A percentile compares a stretch with the other conserved stretches of the same genome.
These are phyloP conservation scores for Doryteuthis pealeii DNA, from an alignment of 1,140 invertebrate species.

Conservation along the genomic window DNA sequence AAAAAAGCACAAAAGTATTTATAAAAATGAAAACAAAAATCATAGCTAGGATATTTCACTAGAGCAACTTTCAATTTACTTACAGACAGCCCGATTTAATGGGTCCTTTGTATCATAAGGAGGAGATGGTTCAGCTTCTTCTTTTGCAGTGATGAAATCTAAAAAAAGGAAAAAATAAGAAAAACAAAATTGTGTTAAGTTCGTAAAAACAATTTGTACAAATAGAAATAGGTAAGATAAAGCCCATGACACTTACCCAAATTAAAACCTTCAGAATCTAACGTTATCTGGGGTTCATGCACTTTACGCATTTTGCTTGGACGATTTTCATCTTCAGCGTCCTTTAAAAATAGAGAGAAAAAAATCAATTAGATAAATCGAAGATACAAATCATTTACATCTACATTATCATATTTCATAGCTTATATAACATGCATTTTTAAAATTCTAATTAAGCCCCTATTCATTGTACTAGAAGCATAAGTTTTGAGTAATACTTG, in stretches of 20 bases:
- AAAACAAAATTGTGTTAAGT: neutral
- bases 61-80: too few relatives aligned
- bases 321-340: slow-evolving; percentile 34
- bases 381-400: too few relatives aligned
- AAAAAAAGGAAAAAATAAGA: slow-evolving; percentile 18
- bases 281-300: slow-evolving; percentile 49
- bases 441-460: too few relatives aligned
- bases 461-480: too few relatives aligned
- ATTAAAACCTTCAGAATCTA: slow-evolving; percentile 52
- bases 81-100: slow-evolving; percentile 56
- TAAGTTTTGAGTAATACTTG: too few relatives aligned
- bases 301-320: slow-evolving; percentile 48
- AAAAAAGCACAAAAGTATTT: too few relatives aligned
- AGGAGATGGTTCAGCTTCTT: slow-evolving; percentile 41
- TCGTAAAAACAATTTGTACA: neutral
- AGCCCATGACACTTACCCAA: slow-evolving; percentile 37
- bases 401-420: too few relatives aligned
- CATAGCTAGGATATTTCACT: too few relatives aligned
- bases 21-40: too few relatives aligned
- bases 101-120: slow-evolving; percentile 50
- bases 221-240: neutral
- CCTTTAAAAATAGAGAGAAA: slow-evolving; percentile 25
- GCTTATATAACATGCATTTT: too few relatives aligned
- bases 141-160: slow-evolving; percentile 42
- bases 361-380: too few relatives aligned